Conservation (phyloP, 2,797 vertebrate species). For the Saxicola maurus region DNA sequence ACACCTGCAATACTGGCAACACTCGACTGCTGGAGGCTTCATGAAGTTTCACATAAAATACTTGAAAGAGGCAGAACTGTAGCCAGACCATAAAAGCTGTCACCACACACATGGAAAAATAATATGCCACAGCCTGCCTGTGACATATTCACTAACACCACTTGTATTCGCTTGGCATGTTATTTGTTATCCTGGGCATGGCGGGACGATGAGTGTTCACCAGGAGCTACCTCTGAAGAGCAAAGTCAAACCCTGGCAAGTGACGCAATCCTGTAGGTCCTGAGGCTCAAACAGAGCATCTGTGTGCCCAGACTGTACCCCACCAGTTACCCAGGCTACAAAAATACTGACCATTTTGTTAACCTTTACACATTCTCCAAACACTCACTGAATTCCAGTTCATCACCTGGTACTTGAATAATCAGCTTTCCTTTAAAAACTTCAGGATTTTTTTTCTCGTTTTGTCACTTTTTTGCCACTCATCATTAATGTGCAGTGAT, state of each 20-base stretch:
- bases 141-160: not conserved
- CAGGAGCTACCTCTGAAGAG: not conserved
- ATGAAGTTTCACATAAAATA: not conserved
- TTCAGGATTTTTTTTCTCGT: rapidly evolving
- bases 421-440: not conserved
- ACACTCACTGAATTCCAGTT: not conserved
- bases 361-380: not conserved
- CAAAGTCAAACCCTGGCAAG: not conserved
- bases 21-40: not conserved
- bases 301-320: not conserved
- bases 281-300: not conserved
- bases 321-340: not conserved
- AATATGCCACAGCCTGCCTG: not conserved
- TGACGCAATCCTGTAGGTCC: not conserved
- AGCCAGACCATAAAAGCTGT: slow-evolving; percentile 28
- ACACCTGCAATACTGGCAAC: not conserved
- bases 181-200: not conserved
- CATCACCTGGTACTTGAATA: not conserved
- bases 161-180: not conserved
- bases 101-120: slow-evolving; percentile 5
- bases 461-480: not conserved
- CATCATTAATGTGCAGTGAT: not conserved
- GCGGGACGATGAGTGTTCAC: rapidly evolving
- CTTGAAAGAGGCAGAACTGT: not conserved
- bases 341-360: not conserved